Percentiles rank a stretch among this genome's conserved stretches.
These are phyloP conservation scores for Campaea margaritaria DNA, from an alignment of 2,888 invertebrate species.

Conservation along the genomic window DNA sequence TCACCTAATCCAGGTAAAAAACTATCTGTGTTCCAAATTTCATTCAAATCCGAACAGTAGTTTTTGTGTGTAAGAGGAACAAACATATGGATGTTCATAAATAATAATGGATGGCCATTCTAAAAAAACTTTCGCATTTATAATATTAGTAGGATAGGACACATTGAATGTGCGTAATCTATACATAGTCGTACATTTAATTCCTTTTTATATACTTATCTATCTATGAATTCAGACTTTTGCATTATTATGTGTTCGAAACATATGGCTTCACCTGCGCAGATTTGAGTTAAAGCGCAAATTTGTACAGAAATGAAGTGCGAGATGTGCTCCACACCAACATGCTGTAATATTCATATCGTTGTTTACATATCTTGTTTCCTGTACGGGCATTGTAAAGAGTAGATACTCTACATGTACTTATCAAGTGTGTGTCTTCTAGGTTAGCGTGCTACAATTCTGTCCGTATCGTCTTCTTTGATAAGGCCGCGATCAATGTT, in stretches of 20 bases:
- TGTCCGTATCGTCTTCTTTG: constrained; percentile 13
- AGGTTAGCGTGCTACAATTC: constrained; percentile 20
- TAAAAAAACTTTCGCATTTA: no score
- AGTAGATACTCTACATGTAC: constrained; percentile 3
- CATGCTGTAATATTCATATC: constrained; percentile 16
- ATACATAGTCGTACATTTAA: no score
- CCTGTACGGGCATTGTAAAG: constrained; percentile 18
- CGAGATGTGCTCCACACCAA: background rate
- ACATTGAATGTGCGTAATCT: background rate
- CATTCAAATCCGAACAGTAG: no score
- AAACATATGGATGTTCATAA: no score
- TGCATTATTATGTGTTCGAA: background rate
- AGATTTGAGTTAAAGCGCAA: background rate
- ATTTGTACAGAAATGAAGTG: constrained; percentile 1
- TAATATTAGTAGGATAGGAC: no score
- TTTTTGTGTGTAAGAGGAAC: no score
- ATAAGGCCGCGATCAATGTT: constrained; percentile 15
- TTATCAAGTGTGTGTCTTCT: constrained; percentile 16
- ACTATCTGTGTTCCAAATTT: no score
- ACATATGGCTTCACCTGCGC: background rate
- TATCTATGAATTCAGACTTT: background rate
- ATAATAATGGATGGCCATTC: no score
- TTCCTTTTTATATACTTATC: no score
- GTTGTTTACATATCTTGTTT: constrained; percentile 25
- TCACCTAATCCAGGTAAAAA: no score